Conservation (phyloP, 2,113 vertebrate genomes). For the Neomonachus schauinslandi region DNA sequence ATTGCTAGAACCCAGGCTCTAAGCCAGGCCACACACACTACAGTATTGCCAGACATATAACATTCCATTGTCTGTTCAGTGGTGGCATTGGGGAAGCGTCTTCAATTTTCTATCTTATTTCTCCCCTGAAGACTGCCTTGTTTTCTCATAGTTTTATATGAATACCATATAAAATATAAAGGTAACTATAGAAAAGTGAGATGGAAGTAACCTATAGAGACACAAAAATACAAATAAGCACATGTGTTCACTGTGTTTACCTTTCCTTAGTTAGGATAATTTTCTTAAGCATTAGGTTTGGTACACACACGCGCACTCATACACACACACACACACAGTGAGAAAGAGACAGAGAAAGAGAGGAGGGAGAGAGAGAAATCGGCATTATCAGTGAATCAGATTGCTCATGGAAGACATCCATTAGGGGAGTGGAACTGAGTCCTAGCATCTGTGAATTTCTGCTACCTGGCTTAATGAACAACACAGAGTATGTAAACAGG, state of each 20-base stretch:
- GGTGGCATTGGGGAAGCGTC: not conserved
- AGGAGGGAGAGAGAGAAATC: not conserved
- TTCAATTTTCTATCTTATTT: not conserved
- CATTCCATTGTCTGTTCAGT: not conserved
- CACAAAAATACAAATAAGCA: not conserved
- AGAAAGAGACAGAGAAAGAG: not conserved
- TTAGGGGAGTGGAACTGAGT: not conserved
- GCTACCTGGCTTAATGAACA: not conserved
- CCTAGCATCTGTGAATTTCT: not conserved
- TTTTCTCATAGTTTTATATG: not conserved
- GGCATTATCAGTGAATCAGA: not conserved
- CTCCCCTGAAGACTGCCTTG: not conserved
- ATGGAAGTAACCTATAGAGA: not conserved
- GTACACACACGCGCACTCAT: too few species aligned
- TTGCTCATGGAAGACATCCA: not conserved
- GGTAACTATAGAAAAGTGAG: not conserved
- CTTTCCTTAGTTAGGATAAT: not conserved
- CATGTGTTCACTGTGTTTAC: not conserved
- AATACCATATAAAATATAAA: not conserved
- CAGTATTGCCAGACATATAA: not conserved
- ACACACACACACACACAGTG: not conserved
- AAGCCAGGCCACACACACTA: not conserved
- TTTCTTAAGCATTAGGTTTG: not conserved
- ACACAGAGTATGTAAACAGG: not conserved
- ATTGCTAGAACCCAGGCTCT: accelerated